Base-by-base conservation (phyloP, 2,888 invertebrate genomes). In the Tribolium freemani region DNA sequence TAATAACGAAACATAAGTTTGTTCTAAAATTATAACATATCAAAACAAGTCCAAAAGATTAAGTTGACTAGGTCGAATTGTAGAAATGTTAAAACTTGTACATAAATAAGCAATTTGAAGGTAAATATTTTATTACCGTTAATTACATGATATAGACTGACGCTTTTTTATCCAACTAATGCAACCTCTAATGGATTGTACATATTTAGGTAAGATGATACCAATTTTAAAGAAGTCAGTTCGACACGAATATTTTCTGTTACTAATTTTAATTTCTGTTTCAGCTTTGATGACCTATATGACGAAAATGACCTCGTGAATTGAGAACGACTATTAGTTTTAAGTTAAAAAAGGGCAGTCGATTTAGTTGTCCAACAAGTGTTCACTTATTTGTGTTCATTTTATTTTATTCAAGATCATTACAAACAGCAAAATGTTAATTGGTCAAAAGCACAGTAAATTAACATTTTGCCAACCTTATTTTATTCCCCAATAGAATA, bases 91-190 rank as follows among this genome's bases (percentile, higher is more conserved):
- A 50, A 64, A 68, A 48, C 13, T 66, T 73, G 69, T 73, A 73
- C 53, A 70, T 73, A 73, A 67, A 57, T 67, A 61, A 69, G 54
- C 64, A 63, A 63, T 57, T 77, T 77, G 76, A 77, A 79, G 79
- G 78, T 77, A 79, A 76, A 81, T 83, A 81, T 81, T 81, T 80
- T 81, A 81, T 79, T 81, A 81, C 79, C 73, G 79, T 80, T 80
- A 78, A 81, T 77, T 75, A 76, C 74, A 78, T 77, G 77, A 79
- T 77, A 70, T 83, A 84, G 85, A 86, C 85, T 86, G 85, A 86
- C 79, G 81, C 82, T 84, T 83, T 83, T 83, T 84, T 83, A 81
- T 81, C 78, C 81, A 78, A 81, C 5, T 79, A 76, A 78, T 76
- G 79, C 78, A 78, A 79, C 75, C 77, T 69, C 75, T 68, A 75